Percentiles rank a stretch among this genome's conserved stretches.
phyloP scores from a whole-genome alignment of 2,888 invertebrate species.

The Caenorhabditis becei region DNA sequence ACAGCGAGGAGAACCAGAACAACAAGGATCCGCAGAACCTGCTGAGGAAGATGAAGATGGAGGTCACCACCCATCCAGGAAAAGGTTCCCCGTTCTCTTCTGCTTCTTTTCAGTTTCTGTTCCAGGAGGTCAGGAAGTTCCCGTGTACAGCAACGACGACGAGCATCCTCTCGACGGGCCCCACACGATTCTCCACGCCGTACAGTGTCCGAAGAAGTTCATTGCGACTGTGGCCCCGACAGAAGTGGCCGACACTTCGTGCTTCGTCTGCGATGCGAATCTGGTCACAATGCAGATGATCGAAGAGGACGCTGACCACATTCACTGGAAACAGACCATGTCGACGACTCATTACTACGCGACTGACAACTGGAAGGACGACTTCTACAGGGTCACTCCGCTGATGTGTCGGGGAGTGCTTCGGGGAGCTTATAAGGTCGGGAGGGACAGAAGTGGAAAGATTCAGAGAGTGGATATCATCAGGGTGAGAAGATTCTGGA shows the following conservation, averaged over 20 bases:
- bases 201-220: slow-evolving; percentile 75
- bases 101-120: background rate
- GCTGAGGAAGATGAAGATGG: slow-evolving; percentile 40
- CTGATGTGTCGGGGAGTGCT: slow-evolving; percentile 72
- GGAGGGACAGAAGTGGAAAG: slow-evolving; percentile 63
- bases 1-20: slow-evolving; percentile 56
- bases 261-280: slow-evolving; percentile 56
- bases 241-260: slow-evolving; percentile 50
- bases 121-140: slow-evolving; percentile 55
- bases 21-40: slow-evolving; percentile 61
- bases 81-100: slow-evolving; percentile 30
- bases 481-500: background rate
- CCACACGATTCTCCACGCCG: slow-evolving; percentile 70
- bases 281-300: slow-evolving; percentile 57
- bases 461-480: slow-evolving; percentile 58
- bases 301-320: slow-evolving; percentile 61
- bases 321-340: slow-evolving; percentile 79
- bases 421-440: slow-evolving; percentile 71
- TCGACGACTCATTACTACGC: slow-evolving; percentile 76
- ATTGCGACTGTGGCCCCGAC: slow-evolving; percentile 65
- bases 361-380: slow-evolving; percentile 72
- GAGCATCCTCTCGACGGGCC: slow-evolving; percentile 74
- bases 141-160: slow-evolving; percentile 69
- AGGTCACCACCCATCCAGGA: slow-evolving; percentile 49
- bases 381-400: slow-evolving; percentile 64